A percentile compares a stretch with the other conserved stretches of the same genome.
Evolutionary conservation across 2,113 vertebrate genomes (phyloP).

Genomic region (Campylomormyrus tamandua): DNA sequence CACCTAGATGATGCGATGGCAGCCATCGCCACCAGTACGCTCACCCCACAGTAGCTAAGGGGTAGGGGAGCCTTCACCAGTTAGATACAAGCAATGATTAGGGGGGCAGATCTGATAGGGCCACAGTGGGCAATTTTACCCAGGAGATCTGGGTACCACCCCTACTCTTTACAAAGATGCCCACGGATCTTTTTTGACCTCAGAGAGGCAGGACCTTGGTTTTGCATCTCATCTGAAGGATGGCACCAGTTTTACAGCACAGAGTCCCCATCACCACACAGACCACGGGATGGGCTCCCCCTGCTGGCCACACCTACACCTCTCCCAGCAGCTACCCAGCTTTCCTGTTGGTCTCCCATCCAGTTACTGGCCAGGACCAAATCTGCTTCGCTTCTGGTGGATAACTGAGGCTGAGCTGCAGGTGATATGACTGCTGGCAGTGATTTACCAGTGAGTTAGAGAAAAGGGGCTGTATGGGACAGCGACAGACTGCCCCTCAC

Average conservation of each 20-base stretch:
- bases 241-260: neutral
- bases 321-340: neutral
- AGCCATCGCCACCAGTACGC: neutral
- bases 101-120: neutral
- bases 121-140: neutral
- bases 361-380: neutral
- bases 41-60: neutral
- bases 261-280: neutral
- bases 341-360: neutral
- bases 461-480: neutral
- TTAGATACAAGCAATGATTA: neutral
- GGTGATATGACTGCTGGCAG: neutral
- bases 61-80: neutral
- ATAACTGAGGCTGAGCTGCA: neutral
- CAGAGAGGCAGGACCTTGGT: neutral
- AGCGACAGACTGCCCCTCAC: neutral
- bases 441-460: neutral
- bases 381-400: neutral
- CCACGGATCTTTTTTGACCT: neutral
- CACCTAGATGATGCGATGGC: neutral
- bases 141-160: neutral
- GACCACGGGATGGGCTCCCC: neutral
- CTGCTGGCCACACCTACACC: neutral
- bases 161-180: neutral
- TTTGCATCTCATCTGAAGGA: neutral